Percentiles rank a stretch among this genome's conserved stretches.
phyloP scores from a whole-genome alignment of 1,140 invertebrate species.

The Trypoxylus dichotomus region DNA sequence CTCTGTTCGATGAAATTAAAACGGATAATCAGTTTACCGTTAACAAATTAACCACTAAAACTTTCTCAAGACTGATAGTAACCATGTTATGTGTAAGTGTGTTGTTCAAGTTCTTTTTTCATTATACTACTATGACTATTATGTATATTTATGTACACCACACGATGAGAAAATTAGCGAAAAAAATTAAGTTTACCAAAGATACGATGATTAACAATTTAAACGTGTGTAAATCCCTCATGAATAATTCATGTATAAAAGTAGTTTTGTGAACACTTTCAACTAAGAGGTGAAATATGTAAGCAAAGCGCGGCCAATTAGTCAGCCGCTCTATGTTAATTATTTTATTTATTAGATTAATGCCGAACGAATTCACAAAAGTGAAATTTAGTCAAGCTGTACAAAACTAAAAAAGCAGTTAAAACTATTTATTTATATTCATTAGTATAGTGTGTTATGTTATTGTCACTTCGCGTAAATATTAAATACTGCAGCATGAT shows the following conservation, averaged over 20 bases:
- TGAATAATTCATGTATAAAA: slow-evolving; percentile 15
- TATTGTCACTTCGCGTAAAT: neutral
- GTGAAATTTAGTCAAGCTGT: slow-evolving; percentile 35
- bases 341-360: slow-evolving; percentile 19
- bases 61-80: slow-evolving; percentile 30
- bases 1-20: neutral
- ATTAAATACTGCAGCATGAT: neutral
- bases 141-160: neutral
- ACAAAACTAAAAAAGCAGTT: slow-evolving; percentile 31
- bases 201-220: slow-evolving; percentile 21
- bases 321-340: slow-evolving; percentile 32
- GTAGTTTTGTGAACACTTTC: neutral
- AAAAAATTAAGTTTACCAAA: slow-evolving; percentile 28
- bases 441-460: neutral
- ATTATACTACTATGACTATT: neutral
- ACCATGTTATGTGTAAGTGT: neutral
- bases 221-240: neutral
- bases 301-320: slow-evolving; percentile 32
- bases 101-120: neutral
- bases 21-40: neutral
- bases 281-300: slow-evolving; percentile 15
- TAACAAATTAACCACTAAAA: neutral
- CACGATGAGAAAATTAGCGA: neutral
- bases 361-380: slow-evolving; percentile 20
- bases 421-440: slow-evolving; percentile 32